Evolutionary conservation across 2,888 invertebrate species (phyloP).

Genomic region (Cantharis rufa): DNA sequence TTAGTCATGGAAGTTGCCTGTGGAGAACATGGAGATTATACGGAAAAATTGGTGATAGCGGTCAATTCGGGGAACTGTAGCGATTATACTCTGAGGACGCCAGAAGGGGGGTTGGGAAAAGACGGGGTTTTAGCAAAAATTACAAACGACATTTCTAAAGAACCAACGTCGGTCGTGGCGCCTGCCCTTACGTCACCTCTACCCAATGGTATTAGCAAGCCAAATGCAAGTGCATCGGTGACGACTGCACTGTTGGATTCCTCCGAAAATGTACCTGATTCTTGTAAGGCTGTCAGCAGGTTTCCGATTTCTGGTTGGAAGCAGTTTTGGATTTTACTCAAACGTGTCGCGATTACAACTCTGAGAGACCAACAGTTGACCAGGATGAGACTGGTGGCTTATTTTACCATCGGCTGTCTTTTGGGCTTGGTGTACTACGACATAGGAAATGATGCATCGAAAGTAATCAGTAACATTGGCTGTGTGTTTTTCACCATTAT

Average conservation of each 20-base stretch:
- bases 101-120: slow-evolving; percentile 12
- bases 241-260: slow-evolving; percentile 58
- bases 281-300: slow-evolving; percentile 58
- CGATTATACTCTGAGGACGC: slow-evolving; percentile 51
- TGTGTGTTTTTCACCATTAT: slow-evolving; percentile 95
- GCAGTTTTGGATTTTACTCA: slow-evolving; percentile 87
- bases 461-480: slow-evolving; percentile 93
- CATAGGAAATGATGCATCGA: slow-evolving; percentile 90
- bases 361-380: slow-evolving; percentile 88
- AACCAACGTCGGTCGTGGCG: slow-evolving; percentile 46
- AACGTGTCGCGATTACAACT: slow-evolving; percentile 81
- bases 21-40: slow-evolving; percentile 91
- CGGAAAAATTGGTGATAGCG: slow-evolving; percentile 81
- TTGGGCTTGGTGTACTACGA: slow-evolving; percentile 93
- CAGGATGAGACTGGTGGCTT: slow-evolving; percentile 83
- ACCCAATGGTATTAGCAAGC: slow-evolving; percentile 46
- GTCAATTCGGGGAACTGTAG: slow-evolving; percentile 81
- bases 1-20: slow-evolving; percentile 94
- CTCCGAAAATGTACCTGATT: slow-evolving; percentile 53
- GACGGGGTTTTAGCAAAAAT: slow-evolving; percentile 36
- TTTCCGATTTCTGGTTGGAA: slow-evolving; percentile 82
- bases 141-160: slow-evolving; percentile 63
- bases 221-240: slow-evolving; percentile 54
- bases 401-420: slow-evolving; percentile 85
- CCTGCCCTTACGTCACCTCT: slow-evolving; percentile 41